phyloP scores from a whole-genome alignment of 2,797 vertebrate species.

The Danio aesculapii region DNA sequence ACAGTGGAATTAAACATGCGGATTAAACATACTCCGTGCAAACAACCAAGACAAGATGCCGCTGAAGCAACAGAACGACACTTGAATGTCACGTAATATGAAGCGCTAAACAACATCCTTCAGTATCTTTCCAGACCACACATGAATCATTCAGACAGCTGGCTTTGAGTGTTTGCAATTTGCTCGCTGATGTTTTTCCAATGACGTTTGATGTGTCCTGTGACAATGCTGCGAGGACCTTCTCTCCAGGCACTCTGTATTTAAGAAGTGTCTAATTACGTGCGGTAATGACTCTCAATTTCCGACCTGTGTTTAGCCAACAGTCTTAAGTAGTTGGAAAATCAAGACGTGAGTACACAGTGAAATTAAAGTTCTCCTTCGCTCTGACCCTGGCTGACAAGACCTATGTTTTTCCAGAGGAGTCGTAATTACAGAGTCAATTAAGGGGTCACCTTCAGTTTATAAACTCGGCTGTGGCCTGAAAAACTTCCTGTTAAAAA shows the following conservation, averaged over 20 bases:
- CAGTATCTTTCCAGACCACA: constrained; percentile 37
- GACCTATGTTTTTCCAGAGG: constrained; percentile 61
- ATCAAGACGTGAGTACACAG: constrained; percentile 70
- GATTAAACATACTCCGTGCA: constrained; percentile 63
- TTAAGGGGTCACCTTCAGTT: constrained; percentile 81
- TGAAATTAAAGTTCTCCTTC: constrained; percentile 79
- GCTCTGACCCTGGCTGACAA: constrained; percentile 76
- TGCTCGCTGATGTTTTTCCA: constrained; percentile 50
- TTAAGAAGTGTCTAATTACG: constrained; percentile 77
- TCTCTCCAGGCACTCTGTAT: constrained; percentile 69
- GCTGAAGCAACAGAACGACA: neutral
- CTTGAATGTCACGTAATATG: constrained; percentile 9
- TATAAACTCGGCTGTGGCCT: constrained; percentile 63
- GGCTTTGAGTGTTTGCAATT: constrained; percentile 45
- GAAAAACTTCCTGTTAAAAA: constrained; percentile 65
- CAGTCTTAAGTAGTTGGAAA: constrained; percentile 70
- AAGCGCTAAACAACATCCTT: constrained; percentile 18
- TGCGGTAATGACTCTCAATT: constrained; percentile 73
- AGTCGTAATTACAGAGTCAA: constrained; percentile 80
- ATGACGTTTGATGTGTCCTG: constrained; percentile 56
- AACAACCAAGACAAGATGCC: constrained; percentile 10
- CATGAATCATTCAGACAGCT: constrained; percentile 7
- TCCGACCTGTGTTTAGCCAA: constrained; percentile 78
- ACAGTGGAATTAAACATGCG: constrained; percentile 76
- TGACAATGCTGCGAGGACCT: constrained; percentile 69